These are phyloP conservation scores for Engraulis encrasicolus DNA, from an alignment of 2,113 vertebrate species.

Conservation along the genomic window DNA sequence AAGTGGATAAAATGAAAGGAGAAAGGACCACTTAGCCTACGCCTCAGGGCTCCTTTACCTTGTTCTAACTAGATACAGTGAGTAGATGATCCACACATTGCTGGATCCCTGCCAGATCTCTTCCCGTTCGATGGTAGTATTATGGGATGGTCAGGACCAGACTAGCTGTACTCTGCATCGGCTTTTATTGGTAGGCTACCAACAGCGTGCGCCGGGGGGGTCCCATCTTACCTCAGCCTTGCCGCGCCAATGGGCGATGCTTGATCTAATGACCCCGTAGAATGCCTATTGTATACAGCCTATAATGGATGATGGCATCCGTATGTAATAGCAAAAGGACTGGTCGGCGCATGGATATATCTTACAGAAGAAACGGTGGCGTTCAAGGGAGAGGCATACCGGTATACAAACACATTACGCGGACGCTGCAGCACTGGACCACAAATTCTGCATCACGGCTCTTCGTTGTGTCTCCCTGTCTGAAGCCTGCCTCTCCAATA, in stretches of 20 bases:
- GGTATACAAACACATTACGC: background rate
- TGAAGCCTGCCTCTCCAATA: slow-evolving; percentile 59
- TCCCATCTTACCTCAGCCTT: background rate
- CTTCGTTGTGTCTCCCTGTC: slow-evolving; percentile 28
- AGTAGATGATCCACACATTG: background rate
- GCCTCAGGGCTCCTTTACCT: too few relatives aligned
- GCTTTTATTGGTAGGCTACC: background rate
- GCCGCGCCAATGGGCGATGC: background rate
- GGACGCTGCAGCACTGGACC: slow-evolving; percentile 54
- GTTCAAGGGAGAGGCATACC: background rate
- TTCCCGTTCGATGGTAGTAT: background rate
- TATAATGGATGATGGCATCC: background rate
- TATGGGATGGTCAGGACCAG: too few relatives aligned
- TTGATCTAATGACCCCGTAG: background rate
- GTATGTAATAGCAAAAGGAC: background rate
- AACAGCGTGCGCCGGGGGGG: background rate
- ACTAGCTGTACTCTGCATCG: background rate
- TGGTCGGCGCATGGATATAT: background rate
- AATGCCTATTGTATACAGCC: background rate
- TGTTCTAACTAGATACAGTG: background rate
- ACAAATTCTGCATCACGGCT: slow-evolving; percentile 58
- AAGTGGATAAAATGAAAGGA: too few relatives aligned
- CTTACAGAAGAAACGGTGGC: background rate
- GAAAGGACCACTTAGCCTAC: too few relatives aligned
- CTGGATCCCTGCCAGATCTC: background rate